These are phyloP conservation scores for Leptopterna dolabrata DNA, from an alignment of 2,888 invertebrate genomes.

Conservation along the genomic window DNA sequence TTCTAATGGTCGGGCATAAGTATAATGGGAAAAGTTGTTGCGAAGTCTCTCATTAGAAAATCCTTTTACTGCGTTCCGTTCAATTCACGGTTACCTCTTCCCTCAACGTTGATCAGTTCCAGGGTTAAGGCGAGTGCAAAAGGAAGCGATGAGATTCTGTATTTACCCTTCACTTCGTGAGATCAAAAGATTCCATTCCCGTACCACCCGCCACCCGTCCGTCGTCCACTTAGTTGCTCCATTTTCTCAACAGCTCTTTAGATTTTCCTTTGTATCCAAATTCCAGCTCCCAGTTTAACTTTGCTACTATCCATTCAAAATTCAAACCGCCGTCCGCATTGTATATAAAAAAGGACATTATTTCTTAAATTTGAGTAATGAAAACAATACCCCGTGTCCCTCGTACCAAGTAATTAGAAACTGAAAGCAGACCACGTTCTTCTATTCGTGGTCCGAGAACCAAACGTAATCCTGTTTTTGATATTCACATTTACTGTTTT, in stretches of 20 bases:
- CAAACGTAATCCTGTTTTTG: too few species aligned
- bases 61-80: neutral
- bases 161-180: constrained; percentile 4
- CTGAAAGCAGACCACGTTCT: too few species aligned
- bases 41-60: too few species aligned
- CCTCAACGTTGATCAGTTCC: neutral
- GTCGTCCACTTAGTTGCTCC: neutral
- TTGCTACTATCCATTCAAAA: neutral
- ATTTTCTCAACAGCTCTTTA: neutral
- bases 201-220: neutral
- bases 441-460: too few species aligned
- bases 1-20: too few species aligned
- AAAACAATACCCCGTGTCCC: too few species aligned
- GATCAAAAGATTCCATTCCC: constrained; percentile 23
- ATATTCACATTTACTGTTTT: too few species aligned
- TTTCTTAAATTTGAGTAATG: too few species aligned
- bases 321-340: too few species aligned
- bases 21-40: too few species aligned
- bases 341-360: too few species aligned
- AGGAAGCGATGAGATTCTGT: constrained; percentile 15
- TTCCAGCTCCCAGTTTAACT: neutral
- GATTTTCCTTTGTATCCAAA: neutral
- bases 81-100: neutral
- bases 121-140: neutral
- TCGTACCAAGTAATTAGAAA: too few species aligned